A percentile compares a stretch with the other conserved stretches of the same genome.
phyloP scores from a whole-genome alignment of 2,113 vertebrate genomes.

The Bolborhynchus lineola region DNA sequence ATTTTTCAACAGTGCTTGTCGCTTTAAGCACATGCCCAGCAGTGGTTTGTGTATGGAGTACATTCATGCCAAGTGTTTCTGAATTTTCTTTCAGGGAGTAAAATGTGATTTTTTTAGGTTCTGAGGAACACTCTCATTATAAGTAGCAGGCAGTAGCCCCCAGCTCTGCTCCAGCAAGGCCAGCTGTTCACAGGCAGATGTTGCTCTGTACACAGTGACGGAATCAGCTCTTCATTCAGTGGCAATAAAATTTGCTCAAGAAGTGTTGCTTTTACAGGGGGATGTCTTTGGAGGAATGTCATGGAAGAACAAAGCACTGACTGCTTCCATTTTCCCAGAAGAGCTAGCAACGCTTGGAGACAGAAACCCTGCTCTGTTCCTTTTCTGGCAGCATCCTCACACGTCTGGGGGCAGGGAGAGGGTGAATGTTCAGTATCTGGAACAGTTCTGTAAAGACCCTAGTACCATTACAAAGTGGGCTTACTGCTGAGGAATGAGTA shows the following conservation, averaged over 20 bases:
- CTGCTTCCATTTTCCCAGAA: slow-evolving; percentile 25
- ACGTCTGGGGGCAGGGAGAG: background rate
- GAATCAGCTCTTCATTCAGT: background rate
- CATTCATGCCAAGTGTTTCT: background rate
- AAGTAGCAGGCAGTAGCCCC: background rate
- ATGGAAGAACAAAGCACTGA: slow-evolving; percentile 16
- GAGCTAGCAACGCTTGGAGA: background rate
- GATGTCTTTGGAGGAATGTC: background rate
- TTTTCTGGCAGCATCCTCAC: background rate
- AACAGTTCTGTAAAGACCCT: background rate
- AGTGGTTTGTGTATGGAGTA: background rate
- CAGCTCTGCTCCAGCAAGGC: background rate
- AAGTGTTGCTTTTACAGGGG: background rate
- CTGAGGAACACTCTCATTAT: background rate
- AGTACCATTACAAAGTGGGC: background rate
- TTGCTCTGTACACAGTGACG: background rate
- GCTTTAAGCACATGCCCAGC: background rate
- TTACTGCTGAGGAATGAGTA: background rate
- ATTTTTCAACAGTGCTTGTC: background rate
- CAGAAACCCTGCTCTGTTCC: background rate
- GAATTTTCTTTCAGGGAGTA: background rate
- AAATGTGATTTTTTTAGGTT: background rate
- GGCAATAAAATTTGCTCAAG: slow-evolving; percentile 11
- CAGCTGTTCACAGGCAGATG: slow-evolving; percentile 65
- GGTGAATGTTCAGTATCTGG: background rate